These are phyloP conservation scores for Cynocephalus volans DNA, from an alignment of 2,113 vertebrate species.

Conservation along the genomic window DNA sequence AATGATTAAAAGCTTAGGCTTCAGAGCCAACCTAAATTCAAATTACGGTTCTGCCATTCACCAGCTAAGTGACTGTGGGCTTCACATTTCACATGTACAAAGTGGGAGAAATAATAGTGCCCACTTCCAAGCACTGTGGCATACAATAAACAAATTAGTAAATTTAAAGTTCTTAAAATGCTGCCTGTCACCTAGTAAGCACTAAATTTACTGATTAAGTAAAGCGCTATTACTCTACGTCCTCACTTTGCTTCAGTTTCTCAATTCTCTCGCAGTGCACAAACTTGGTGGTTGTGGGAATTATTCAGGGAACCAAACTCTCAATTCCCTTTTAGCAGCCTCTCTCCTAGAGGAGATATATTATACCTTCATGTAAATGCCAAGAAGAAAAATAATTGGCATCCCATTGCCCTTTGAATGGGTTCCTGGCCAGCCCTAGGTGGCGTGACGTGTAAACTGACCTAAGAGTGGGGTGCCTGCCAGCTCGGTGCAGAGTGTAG, in stretches of 20 bases:
- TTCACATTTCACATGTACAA: not conserved
- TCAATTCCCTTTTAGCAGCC: not conserved
- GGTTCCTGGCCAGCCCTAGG: slow-evolving; percentile 81
- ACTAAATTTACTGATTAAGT: not conserved
- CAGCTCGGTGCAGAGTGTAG: slow-evolving; percentile 54
- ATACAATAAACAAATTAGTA: not conserved
- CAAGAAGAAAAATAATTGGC: slow-evolving; percentile 79
- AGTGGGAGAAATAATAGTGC: not conserved
- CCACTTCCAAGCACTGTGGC: not conserved
- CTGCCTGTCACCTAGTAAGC: not conserved
- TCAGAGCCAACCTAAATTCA: not conserved
- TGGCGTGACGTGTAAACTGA: slow-evolving; percentile 76
- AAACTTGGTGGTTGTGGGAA: not conserved
- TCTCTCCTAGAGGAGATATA: slow-evolving; percentile 69
- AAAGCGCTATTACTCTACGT: not conserved
- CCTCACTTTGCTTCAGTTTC: not conserved
- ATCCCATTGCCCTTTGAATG: slow-evolving; percentile 73
- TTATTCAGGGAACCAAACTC: slow-evolving; percentile 52
- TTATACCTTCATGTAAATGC: slow-evolving; percentile 80
- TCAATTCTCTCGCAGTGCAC: not conserved
- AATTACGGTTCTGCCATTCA: not conserved
- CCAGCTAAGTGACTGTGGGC: not conserved
- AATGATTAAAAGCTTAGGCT: not conserved
- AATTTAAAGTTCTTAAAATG: not conserved
- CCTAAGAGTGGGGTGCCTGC: slow-evolving; percentile 65